These are phyloP conservation scores for Rhingia campestris DNA, from an alignment of 2,888 invertebrate species.

Conservation along the genomic window DNA sequence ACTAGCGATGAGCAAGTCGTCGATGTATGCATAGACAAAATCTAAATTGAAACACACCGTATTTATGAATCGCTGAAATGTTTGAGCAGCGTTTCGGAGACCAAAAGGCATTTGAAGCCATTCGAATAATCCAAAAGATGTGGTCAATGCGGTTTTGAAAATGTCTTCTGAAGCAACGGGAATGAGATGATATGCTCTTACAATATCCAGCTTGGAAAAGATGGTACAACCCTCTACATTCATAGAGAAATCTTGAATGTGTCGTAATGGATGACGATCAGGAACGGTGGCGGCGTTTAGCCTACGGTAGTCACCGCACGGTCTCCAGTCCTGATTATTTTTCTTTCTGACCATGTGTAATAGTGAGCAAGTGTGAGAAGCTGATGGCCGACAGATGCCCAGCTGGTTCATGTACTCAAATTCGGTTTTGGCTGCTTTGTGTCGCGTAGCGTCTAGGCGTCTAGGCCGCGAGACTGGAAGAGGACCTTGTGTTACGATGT, in stretches of 20 bases:
- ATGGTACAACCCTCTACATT: background rate
- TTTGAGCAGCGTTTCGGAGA: too few relatives aligned
- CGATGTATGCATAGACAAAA: constrained; percentile 1
- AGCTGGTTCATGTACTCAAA: too few relatives aligned
- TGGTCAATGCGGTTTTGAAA: background rate
- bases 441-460: background rate
- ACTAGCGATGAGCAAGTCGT: background rate
- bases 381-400: too few relatives aligned
- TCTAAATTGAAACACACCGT: background rate
- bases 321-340: background rate
- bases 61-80: too few relatives aligned
- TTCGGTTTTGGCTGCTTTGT: background rate
- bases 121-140: background rate
- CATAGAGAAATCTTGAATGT: constrained; percentile 6
- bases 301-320: background rate
- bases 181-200: background rate
- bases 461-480: background rate
- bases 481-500: too few relatives aligned
- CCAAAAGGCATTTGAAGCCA: background rate
- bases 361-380: background rate
- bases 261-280: background rate
- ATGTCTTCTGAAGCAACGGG: constrained; percentile 1
- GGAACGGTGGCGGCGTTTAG: constrained; percentile 2
- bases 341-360: background rate
- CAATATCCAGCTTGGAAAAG: background rate